Percentiles rank a stretch among this genome's conserved stretches.
phyloP scores from a whole-genome alignment of 2,888 invertebrate genomes.

The Agriopis aurantiaria region DNA sequence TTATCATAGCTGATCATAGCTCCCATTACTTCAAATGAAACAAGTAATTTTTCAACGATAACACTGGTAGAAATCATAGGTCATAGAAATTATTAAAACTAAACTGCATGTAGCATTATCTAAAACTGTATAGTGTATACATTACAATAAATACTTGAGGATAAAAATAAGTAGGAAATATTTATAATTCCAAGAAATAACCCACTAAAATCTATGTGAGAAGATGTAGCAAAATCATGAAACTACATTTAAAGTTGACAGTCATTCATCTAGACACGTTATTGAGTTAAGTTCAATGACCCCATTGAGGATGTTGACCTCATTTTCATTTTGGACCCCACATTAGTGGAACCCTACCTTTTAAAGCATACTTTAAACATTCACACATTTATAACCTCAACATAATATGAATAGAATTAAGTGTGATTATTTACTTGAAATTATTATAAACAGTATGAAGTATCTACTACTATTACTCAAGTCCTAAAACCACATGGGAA shows the following conservation, averaged over 20 bases:
- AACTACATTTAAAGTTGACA: conserved; percentile 27
- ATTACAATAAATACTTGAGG: neutral
- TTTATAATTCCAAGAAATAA: neutral
- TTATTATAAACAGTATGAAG: neutral
- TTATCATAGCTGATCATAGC: neutral
- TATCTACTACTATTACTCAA: neutral
- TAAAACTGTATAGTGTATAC: neutral
- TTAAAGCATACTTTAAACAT: conserved; percentile 35
- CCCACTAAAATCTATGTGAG: neutral
- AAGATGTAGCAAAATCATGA: conserved; percentile 10
- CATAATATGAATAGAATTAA: conserved; percentile 10
- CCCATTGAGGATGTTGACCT: conserved; percentile 56
- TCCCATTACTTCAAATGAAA: neutral
- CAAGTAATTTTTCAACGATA: neutral
- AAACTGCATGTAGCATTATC: neutral
- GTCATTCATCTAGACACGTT: conserved; percentile 40
- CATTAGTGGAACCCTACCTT: conserved; percentile 35
- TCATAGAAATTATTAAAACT: neutral
- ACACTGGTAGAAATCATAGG: neutral
- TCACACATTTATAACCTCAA: conserved; percentile 38
- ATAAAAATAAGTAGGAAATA: neutral
- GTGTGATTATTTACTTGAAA: too few species aligned
- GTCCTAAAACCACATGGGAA: neutral
- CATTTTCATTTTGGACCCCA: conserved; percentile 51
- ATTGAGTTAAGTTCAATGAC: conserved; percentile 56